Evolutionary conservation across 2,113 vertebrate species (phyloP).

Genomic region (Rhombomys opimus): DNA sequence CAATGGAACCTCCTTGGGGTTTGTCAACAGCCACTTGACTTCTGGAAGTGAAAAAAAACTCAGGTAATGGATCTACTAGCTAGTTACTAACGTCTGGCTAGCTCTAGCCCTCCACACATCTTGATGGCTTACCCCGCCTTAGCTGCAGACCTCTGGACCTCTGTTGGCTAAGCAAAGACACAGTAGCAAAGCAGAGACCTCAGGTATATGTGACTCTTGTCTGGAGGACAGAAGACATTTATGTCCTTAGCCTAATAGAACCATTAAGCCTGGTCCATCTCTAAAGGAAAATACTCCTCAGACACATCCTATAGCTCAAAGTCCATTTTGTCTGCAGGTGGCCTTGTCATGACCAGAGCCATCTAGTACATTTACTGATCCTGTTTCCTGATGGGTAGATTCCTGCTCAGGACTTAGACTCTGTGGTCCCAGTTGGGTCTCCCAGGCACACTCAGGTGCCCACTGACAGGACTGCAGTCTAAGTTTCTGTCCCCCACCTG

Average conservation of each 20-base stretch:
- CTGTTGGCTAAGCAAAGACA: background rate
- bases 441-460: accelerated
- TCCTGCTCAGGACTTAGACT: too few species aligned
- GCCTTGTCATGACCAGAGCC: background rate
- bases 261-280: accelerated
- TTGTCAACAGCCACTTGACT: conserved; percentile 98
- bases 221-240: background rate
- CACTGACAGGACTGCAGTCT: background rate
- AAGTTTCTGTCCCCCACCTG: accelerated
- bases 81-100: background rate
- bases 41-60: conserved; percentile 98
- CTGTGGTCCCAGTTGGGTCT: background rate
- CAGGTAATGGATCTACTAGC: conserved; percentile 87
- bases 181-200: background rate
- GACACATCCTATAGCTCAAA: background rate
- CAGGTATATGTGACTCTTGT: accelerated
- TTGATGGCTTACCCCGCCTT: accelerated
- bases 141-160: background rate
- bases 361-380: background rate
- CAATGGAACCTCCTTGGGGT: conserved; percentile 97
- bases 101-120: background rate
- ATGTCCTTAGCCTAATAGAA: background rate
- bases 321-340: accelerated
- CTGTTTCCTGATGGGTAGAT: accelerated
- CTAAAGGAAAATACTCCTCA: background rate